phyloP scores from a whole-genome alignment of 2,797 vertebrate genomes.

The Anguilla obscura region DNA sequence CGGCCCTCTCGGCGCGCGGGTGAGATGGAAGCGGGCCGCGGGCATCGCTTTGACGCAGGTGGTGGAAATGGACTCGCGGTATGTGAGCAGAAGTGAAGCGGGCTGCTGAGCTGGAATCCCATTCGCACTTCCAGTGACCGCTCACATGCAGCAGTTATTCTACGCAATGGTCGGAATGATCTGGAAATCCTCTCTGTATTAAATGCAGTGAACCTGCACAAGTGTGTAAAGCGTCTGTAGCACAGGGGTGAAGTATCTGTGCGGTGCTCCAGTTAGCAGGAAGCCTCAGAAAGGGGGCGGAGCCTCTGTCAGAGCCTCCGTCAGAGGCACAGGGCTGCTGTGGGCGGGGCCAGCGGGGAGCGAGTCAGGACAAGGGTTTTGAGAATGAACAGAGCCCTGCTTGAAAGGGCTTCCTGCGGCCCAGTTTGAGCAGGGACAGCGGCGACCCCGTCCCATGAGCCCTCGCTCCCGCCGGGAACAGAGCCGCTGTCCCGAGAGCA shows the following conservation, averaged over 20 bases:
- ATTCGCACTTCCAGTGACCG: neutral
- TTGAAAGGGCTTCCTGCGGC: slow-evolving; percentile 8
- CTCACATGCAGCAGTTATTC: neutral
- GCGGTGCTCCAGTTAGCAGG: neutral
- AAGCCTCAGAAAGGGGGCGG: neutral
- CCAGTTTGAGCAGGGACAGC: neutral
- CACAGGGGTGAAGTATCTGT: neutral
- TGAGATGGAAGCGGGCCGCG: neutral
- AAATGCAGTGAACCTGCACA: neutral
- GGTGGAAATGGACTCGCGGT: neutral
- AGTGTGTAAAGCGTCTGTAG: neutral
- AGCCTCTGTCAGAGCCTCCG: neutral
- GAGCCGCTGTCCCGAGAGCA: neutral
- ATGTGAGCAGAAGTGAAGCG: neutral
- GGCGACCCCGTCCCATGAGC: neutral
- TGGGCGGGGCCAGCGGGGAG: neutral
- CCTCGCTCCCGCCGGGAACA: neutral
- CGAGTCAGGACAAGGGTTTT: neutral
- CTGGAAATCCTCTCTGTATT: neutral
- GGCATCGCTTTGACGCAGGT: neutral
- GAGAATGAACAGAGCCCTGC: neutral
- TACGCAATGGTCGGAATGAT: neutral
- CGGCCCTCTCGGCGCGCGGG: no score
- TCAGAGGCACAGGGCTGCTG: neutral
- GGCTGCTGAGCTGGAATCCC: neutral